Evolutionary conservation across 1,140 invertebrate species (phyloP), one percentile per base, ranked within the genome.

Genomic region (Drosophila malerkotliana): DNA sequence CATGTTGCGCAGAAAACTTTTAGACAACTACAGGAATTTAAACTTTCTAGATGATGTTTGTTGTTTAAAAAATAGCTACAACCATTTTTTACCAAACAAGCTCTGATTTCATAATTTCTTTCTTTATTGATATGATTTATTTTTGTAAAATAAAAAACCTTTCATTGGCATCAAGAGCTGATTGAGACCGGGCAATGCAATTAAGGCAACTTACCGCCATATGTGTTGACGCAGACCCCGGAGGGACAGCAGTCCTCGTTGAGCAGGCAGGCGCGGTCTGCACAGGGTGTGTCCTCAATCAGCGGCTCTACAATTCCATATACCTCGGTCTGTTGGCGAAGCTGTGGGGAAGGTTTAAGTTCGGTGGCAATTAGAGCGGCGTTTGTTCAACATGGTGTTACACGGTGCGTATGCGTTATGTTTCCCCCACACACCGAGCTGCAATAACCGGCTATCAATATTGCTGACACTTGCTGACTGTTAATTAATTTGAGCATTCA

Each of bases 201-300:
- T 54, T 44, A 7, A 39, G 2, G n/a, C 24, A 58, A 73, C 91
- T 94, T 93, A 96, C 95, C 93, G 92, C 94, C 94, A 85, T 96
- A 95, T 32, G 95, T 93, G 82, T 95, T 94, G 28, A 96, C 93
- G 85, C 96, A 97, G 37, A 96, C 94, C 24, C 94, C 94, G 24
- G 94, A 95, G 6, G 94, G 94, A 81, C 96, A 97, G 90, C 96
- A 97, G 72, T 96, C 93, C 62, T 96, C 96, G 80, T 96, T 96
- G 41, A 95, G 92, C 0, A 93, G 93, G 78, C 96, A 97, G 47
- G 92, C 93, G 68, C 93, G 94, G 44, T 94, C 94, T 63, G 94
- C 95, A 76, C 95, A 96, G 7, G 94, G 94, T 49, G 93, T 93
- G 60, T 93, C 93, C 58, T 93, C 92, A 56, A 93, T 93, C 59